A percentile compares a stretch with the other conserved stretches of the same genome.
Evolutionary conservation across 2,888 invertebrate genomes (phyloP).

Genomic region (Rotaria magnacalcarata): DNA sequence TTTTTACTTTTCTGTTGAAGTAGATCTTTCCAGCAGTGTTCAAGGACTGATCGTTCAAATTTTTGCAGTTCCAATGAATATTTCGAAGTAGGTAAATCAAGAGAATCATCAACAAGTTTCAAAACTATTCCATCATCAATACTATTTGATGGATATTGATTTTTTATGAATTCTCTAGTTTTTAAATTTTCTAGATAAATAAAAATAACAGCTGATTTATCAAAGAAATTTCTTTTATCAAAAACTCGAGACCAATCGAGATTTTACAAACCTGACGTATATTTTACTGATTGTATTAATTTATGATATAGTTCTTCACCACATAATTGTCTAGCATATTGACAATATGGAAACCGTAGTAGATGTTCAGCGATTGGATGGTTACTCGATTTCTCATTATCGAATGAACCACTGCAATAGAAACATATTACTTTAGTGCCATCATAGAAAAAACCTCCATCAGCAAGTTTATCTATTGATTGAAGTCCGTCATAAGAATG

Average conservation of each 20-base stretch:
- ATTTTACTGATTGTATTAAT: not conserved
- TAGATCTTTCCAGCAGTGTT: not conserved
- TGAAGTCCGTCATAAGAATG: not conserved
- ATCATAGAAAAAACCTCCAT: not conserved
- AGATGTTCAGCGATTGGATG: not conserved
- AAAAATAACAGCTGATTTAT: not conserved
- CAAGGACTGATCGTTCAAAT: not conserved
- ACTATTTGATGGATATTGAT: not conserved
- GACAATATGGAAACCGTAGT: not conserved
- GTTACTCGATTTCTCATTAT: not conserved
- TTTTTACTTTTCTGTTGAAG: not conserved
- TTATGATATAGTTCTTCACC: not conserved
- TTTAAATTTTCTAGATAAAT: no score
- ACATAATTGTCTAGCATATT: not conserved
- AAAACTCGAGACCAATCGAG: not conserved
- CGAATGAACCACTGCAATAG: not conserved
- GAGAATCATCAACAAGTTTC: no score
- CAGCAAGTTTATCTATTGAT: not conserved
- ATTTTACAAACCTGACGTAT: not conserved
- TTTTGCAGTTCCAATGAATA: not conserved
- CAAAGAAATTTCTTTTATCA: not conserved
- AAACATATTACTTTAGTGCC: not conserved
- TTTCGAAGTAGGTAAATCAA: not conserved
- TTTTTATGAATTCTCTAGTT: not conserved
- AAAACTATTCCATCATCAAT: not conserved